Conservation (phyloP, 2,888 invertebrate genomes). For the Sesia apiformis region DNA sequence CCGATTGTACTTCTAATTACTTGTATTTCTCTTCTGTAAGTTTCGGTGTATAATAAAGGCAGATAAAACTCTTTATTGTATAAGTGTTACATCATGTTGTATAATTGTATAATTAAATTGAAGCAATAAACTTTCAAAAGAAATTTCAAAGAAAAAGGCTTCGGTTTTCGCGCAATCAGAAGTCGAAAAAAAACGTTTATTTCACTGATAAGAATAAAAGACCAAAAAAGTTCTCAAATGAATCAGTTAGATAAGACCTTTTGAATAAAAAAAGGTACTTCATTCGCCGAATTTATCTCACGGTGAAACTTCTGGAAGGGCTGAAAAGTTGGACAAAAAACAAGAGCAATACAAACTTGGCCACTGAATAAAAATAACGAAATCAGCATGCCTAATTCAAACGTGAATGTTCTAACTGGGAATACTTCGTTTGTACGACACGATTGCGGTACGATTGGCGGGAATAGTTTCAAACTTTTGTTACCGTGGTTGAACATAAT, state of each 20-base stretch:
- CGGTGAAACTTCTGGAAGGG: slow-evolving; percentile 21
- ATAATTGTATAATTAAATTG: too few species aligned
- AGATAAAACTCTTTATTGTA: too few species aligned
- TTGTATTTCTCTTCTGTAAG: too few species aligned
- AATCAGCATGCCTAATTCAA: slow-evolving; percentile 50
- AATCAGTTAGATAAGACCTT: slow-evolving; percentile 56
- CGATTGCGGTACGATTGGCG: slow-evolving; percentile 6
- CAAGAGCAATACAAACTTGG: slow-evolving; percentile 61
- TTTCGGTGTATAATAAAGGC: too few species aligned
- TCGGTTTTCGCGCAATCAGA: background rate
- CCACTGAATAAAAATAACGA: slow-evolving; percentile 61
- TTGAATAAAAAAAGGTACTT: slow-evolving; percentile 26
- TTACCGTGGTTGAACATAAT: too few species aligned
- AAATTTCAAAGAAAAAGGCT: background rate
- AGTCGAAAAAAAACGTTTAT: slow-evolving; percentile 7
- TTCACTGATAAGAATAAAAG: slow-evolving; percentile 33
- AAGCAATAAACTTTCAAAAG: background rate
- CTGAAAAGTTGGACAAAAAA: slow-evolving; percentile 23
- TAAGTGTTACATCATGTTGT: too few species aligned
- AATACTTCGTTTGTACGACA: slow-evolving; percentile 12
- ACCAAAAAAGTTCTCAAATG: slow-evolving; percentile 51
- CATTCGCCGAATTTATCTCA: slow-evolving; percentile 41
- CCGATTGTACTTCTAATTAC: too few species aligned
- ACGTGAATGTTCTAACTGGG: slow-evolving; percentile 28
- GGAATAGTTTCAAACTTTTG: too few species aligned